phyloP scores from a whole-genome alignment of 35 echinoderm and acorn worm species.

The Chiridota heheva region DNA sequence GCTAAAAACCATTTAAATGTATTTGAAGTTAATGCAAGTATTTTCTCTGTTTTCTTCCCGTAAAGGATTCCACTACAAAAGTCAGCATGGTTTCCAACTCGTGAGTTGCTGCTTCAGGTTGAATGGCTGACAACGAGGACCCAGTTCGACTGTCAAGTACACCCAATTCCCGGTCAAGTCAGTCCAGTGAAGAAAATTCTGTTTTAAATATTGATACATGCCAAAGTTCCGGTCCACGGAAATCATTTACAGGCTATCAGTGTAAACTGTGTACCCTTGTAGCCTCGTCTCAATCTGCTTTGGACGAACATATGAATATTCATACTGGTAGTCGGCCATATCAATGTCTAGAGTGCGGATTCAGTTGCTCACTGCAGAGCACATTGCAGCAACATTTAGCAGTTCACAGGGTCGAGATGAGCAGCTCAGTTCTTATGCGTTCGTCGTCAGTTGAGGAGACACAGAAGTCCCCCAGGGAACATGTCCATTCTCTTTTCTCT shows the following conservation, averaged over 20 bases:
- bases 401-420: slow-evolving; percentile 77
- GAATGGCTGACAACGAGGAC: slow-evolving; percentile 63
- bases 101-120: slow-evolving; percentile 10
- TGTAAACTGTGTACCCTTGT: slow-evolving; percentile 89
- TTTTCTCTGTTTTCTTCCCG: no score
- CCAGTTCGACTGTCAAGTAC: slow-evolving; percentile 45
- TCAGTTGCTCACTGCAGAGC: slow-evolving; percentile 91
- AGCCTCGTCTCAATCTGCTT: slow-evolving; percentile 69
- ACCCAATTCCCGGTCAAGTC: slow-evolving; percentile 48
- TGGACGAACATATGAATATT: slow-evolving; percentile 98
- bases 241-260: slow-evolving; percentile 66
- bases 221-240: slow-evolving; percentile 10
- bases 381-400: slow-evolving; percentile 80
- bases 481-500: slow-evolving; percentile 49
- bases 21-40: no score
- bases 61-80: no score
- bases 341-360: slow-evolving; percentile 90
- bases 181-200: slow-evolving; percentile 32
- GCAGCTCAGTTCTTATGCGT: slow-evolving; percentile 52
- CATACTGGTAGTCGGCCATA: slow-evolving; percentile 87
- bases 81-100: slow-evolving; percentile 40
- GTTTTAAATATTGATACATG: not conserved
- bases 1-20: no score
- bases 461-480: slow-evolving; percentile 50
- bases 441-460: slow-evolving; percentile 45